Percentiles rank a stretch among this genome's conserved stretches.
These are phyloP conservation scores for Apodemia zela DNA, from an alignment of 2,888 invertebrate species.

Conservation along the genomic window DNA sequence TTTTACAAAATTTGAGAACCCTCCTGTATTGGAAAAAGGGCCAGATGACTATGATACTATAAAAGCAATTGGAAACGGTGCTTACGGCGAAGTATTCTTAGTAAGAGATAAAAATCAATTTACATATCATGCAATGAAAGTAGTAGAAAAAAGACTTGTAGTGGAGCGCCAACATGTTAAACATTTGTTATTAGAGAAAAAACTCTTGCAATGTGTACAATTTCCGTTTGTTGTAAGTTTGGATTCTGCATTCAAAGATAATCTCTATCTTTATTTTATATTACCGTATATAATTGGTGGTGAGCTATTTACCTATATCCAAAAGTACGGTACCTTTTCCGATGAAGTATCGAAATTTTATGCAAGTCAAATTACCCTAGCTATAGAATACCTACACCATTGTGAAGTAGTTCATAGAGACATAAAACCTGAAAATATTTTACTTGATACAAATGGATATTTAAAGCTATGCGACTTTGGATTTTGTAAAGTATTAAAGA, in stretches of 20 bases:
- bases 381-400: conserved; percentile 94
- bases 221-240: conserved; percentile 93
- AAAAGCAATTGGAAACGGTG: conserved; percentile 91
- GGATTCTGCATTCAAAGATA: conserved; percentile 91
- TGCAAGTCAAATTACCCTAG: conserved; percentile 92
- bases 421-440: conserved; percentile 93
- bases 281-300: conserved; percentile 91
- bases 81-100: conserved; percentile 93
- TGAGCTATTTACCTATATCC: conserved; percentile 90
- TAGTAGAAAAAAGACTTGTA: conserved; percentile 90
- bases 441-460: conserved; percentile 87
- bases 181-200: conserved; percentile 93
- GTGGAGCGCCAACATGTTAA: conserved; percentile 93
- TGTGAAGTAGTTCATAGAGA: conserved; percentile 93
- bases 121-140: conserved; percentile 92
- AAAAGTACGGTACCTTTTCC: conserved; percentile 82
- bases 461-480: conserved; percentile 94
- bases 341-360: conserved; percentile 92
- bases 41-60: conserved; percentile 84
- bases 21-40: conserved; percentile 35
- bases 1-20: conserved; percentile 41
- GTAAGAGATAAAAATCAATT: conserved; percentile 82
- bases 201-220: conserved; percentile 88
- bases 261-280: conserved; percentile 90
- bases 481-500: conserved; percentile 89